A percentile compares a stretch with the other conserved stretches of the same genome.
phyloP scores from a whole-genome alignment of 2,888 invertebrate species.

The Sphaerophoria rueppellii region DNA sequence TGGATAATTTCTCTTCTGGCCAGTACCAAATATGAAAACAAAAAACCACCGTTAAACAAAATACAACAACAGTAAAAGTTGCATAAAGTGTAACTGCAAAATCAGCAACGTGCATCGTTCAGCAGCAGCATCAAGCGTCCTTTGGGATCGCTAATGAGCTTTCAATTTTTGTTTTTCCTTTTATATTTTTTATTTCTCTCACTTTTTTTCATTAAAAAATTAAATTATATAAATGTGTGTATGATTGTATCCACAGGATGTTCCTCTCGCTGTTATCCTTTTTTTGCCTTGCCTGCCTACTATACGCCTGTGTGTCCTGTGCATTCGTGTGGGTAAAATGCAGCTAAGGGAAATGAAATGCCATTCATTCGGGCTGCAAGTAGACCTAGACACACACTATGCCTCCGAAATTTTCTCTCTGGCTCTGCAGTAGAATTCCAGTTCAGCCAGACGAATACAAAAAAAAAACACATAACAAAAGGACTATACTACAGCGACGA shows the following conservation, averaged over 20 bases:
- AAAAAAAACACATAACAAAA: conserved; percentile 59
- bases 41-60: neutral
- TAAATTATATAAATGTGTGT: conserved; percentile 56
- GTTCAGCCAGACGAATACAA: conserved; percentile 38
- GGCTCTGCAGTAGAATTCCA: conserved; percentile 61
- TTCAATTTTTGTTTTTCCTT: conserved; percentile 39
- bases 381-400: conserved; percentile 4
- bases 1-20: conserved; percentile 7
- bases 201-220: conserved; percentile 62
- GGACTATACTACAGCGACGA: conserved; percentile 37
- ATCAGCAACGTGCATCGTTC: conserved; percentile 35
- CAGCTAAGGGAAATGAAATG: conserved; percentile 67
- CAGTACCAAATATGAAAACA: neutral
- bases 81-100: conserved; percentile 45
- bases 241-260: neutral
- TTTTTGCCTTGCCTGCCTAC: conserved; percentile 3
- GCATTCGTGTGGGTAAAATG: conserved; percentile 69
- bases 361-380: conserved; percentile 55
- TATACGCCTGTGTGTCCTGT: conserved; percentile 16
- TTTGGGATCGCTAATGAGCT: conserved; percentile 72
- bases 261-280: conserved; percentile 10
- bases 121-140: conserved; percentile 52
- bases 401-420: conserved; percentile 34
- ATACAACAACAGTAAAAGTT: conserved; percentile 37
- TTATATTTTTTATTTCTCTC: neutral